Percentiles rank a stretch among this genome's conserved stretches.
These are phyloP conservation scores for Anguilla megastoma DNA, from an alignment of 2,797 vertebrate genomes.

Conservation along the genomic window DNA sequence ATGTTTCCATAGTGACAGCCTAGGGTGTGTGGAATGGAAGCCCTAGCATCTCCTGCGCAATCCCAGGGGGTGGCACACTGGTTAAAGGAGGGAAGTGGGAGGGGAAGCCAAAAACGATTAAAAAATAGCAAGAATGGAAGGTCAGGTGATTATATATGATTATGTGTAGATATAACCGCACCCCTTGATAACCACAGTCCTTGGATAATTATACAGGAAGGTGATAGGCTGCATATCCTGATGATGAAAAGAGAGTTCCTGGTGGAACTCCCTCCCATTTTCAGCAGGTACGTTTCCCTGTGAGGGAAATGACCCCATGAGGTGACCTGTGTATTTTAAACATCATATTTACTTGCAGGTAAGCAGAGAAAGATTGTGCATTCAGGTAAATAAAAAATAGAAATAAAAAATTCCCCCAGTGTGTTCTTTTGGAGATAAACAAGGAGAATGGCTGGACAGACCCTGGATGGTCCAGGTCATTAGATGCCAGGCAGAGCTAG, in stretches of 20 bases:
- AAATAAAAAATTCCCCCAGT: conserved; percentile 22
- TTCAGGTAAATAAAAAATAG: conserved; percentile 3
- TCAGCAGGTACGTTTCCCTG: conserved; percentile 33
- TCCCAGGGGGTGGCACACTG: background rate
- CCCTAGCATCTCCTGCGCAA: background rate
- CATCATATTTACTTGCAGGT: conserved; percentile 35
- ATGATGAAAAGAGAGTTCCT: background rate
- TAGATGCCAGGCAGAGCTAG: background rate
- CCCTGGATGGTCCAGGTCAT: conserved; percentile 27
- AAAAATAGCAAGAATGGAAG: background rate
- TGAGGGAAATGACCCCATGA: conserved; percentile 39
- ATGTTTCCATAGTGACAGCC: background rate
- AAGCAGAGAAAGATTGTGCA: conserved; percentile 37
- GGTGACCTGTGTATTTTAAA: conserved; percentile 26
- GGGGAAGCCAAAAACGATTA: background rate
- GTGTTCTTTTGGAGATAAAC: conserved; percentile 45
- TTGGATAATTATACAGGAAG: background rate
- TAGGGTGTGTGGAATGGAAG: background rate
- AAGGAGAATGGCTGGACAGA: conserved; percentile 7
- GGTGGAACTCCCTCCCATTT: conserved; percentile 34
- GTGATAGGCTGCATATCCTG: background rate
- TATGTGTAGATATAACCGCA: background rate
- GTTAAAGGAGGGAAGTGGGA: background rate
- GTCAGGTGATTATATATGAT: background rate
- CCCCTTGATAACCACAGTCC: background rate